Evolutionary conservation across 2,888 invertebrate genomes (phyloP), one percentile per base, ranked within the genome.

Genomic region (Macrophya alboannulata): DNA sequence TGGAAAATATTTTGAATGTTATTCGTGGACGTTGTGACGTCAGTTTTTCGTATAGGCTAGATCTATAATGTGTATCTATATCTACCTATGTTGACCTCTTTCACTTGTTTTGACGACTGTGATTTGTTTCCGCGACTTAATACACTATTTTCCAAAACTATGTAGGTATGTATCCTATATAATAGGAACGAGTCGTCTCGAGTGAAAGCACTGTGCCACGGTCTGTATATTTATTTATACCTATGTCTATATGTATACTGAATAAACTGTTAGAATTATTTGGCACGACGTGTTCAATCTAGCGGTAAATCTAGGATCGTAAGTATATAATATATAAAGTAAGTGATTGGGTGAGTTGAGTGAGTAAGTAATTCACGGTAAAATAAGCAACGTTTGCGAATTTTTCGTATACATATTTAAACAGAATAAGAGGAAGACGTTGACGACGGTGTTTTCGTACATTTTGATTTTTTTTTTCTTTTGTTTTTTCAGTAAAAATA

Each of bases 201-300:
- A 62, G 62, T 62, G 62, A 62, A 62, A 68, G 74, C 25, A 45
- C 12, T 31, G 9, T 15, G 37, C 21, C 21, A n/a, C 21, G 74
- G 4, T 1, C 4, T 21, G 51, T n/a, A 31, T 51, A 17, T 40
- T 17, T 31, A n/a, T n/a, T 21, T 62, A 62, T 21, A 62, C 10
- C 5, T 62, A n/a, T 21, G 8, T 21, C 5, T 62, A n/a, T 21
- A 4, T 21, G 17, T 21, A 2, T 48, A 48, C 43, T 15, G n/a
- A 62, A n/a, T 12, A 62, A 59, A 62, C 59, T 59, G 81, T 81
- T 81, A 21, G 43, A 43, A 62, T 81, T 43, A 81, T 62, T 81
- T 62, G 62, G 21, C 9, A 59, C 81, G 40, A 81, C 59, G 40
- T 81, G 81, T 81, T 81, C 81, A 43, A 81, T 81, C 62, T 62